Evolutionary conservation across 2,113 vertebrate species (phyloP).

Genomic region (Dissostichus mawsoni): DNA sequence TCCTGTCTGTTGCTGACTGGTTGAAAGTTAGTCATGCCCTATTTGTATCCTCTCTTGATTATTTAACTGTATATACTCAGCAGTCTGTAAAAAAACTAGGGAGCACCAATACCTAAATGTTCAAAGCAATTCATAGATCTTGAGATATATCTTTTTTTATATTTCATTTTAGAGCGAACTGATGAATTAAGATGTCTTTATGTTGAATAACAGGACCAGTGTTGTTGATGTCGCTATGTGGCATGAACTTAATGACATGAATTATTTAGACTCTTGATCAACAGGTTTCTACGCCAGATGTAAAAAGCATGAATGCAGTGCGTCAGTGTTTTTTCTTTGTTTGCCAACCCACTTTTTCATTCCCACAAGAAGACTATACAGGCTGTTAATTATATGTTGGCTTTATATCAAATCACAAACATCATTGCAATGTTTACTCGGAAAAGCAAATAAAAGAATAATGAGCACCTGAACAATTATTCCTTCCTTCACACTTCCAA

Average conservation of each 20-base stretch:
- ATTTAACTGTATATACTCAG: neutral
- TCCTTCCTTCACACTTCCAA: neutral
- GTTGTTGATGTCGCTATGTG: no score
- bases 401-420: neutral
- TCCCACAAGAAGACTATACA: neutral
- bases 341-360: neutral
- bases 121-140: neutral
- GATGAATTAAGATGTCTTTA: neutral
- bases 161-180: neutral
- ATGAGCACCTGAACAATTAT: neutral
- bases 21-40: neutral
- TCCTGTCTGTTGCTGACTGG: neutral
- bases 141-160: neutral
- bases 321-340: neutral
- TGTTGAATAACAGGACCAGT: no score
- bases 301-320: no score
- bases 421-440: neutral
- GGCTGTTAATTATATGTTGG: neutral
- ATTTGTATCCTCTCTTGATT: neutral
- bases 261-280: neutral
- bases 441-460: neutral
- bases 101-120: neutral
- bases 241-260: neutral
- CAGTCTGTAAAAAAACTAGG: neutral
- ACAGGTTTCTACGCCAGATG: conserved; percentile 7